phyloP scores from a whole-genome alignment of 30 jellyfish, hydroid and myxozoan genomes.

The Mastigias papua region DNA sequence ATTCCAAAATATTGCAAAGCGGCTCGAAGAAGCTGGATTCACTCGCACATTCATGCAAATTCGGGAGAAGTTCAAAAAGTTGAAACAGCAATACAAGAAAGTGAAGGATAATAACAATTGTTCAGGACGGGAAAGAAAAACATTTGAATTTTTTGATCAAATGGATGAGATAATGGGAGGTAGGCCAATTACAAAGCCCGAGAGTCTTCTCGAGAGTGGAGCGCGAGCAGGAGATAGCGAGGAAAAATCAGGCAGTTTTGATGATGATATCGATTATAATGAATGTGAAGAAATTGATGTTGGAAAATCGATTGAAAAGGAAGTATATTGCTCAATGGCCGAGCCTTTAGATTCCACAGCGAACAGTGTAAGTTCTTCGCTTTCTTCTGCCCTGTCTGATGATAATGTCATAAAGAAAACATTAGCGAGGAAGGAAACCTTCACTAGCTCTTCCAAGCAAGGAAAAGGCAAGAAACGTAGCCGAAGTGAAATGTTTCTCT shows the following conservation, averaged over 20 bases:
- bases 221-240: not conserved
- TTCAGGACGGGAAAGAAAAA: slow-evolving; percentile 43
- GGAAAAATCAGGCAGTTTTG: not conserved
- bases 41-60: slow-evolving; percentile 11
- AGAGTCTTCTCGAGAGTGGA: slow-evolving; percentile 11
- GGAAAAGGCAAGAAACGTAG: slow-evolving; percentile 45
- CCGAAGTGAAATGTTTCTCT: slow-evolving; percentile 12
- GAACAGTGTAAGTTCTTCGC: not conserved
- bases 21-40: slow-evolving; percentile 23
- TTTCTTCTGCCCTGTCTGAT: not conserved
- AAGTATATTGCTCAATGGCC: not conserved
- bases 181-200: slow-evolving; percentile 39
- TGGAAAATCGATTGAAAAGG: not conserved
- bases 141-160: slow-evolving; percentile 12
- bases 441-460: slow-evolving; percentile 1
- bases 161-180: slow-evolving; percentile 47
- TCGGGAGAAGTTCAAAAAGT: slow-evolving; percentile 34
- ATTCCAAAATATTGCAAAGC: slow-evolving; percentile 3
- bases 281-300: not conserved
- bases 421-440: not conserved
- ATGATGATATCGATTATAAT: not conserved
- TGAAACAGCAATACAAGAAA: slow-evolving; percentile 25
- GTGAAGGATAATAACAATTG: slow-evolving; percentile 36
- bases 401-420: not conserved
- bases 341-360: not conserved